A percentile compares a stretch with the other conserved stretches of the same genome.
Conservation (phyloP, 2,113 vertebrate genomes). For the Tetrax tetrax region DNA sequence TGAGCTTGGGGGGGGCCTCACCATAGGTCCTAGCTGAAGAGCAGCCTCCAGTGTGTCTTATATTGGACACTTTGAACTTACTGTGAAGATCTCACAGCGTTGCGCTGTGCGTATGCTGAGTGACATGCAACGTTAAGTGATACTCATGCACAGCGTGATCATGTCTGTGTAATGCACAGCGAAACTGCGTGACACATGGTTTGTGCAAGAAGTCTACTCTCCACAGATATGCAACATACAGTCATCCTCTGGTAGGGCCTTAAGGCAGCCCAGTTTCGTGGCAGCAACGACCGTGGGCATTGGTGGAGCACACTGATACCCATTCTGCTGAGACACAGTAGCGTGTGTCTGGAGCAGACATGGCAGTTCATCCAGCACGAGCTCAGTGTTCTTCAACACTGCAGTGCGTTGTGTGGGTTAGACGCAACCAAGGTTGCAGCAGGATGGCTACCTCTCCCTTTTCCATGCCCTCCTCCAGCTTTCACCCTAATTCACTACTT, state of each 20-base stretch:
- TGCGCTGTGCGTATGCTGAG: accelerated
- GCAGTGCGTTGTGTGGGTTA: too few relatives aligned
- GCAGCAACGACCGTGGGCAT: neutral
- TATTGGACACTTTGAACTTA: neutral
- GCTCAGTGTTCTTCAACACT: neutral
- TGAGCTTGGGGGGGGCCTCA: neutral
- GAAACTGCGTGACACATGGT: neutral
- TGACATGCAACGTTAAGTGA: neutral
- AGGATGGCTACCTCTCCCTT: neutral
- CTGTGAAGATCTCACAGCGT: neutral
- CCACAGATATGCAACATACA: neutral
- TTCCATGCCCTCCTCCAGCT: neutral
- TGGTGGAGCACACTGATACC: neutral
- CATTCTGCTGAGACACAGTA: neutral
- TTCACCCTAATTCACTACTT: neutral
- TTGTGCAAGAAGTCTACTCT: neutral
- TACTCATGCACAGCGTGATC: accelerated
- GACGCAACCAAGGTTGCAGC: neutral
- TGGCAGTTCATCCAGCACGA: accelerated
- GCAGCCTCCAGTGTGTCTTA: neutral
- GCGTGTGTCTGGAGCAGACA: neutral
- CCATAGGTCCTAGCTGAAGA: neutral
- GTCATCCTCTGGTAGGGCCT: neutral
- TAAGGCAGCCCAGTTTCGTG: neutral
- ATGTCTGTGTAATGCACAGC: neutral